Evolutionary conservation across 2,113 vertebrate genomes (phyloP).

Genomic region (Lutjanus erythropterus): DNA sequence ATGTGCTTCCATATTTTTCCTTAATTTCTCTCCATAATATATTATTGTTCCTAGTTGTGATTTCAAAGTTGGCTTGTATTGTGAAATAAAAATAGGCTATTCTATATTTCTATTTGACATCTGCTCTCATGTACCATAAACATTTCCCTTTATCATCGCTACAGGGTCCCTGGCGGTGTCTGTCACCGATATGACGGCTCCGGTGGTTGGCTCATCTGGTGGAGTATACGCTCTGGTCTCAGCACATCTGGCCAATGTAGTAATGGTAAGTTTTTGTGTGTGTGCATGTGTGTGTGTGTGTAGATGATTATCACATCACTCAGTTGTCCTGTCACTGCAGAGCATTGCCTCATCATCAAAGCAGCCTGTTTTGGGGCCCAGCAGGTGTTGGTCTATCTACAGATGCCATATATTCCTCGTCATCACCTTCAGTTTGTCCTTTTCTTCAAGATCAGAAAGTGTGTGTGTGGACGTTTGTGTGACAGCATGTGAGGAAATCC

Average conservation of each 20-base stretch:
- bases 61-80: not conserved
- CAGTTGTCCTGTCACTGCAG: constrained; percentile 42
- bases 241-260: constrained; percentile 97
- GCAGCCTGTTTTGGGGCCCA: constrained; percentile 11
- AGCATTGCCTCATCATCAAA: constrained; percentile 45
- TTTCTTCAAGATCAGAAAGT: constrained; percentile 36
- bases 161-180: constrained; percentile 95
- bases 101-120: not conserved
- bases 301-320: constrained; percentile 52
- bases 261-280: constrained; percentile 90
- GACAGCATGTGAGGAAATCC: constrained; percentile 34
- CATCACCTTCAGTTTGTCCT: constrained; percentile 15
- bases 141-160: constrained; percentile 23
- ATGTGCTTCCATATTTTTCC: not conserved
- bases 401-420: constrained; percentile 70
- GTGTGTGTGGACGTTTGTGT: constrained; percentile 24
- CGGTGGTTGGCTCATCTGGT: constrained; percentile 95
- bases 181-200: constrained; percentile 96
- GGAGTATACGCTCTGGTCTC: constrained; percentile 97
- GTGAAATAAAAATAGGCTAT: not conserved
- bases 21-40: not conserved
- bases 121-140: not conserved
- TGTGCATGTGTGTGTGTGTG: constrained; percentile 17
- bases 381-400: constrained; percentile 64
- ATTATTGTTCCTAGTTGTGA: not conserved